Evolutionary conservation across 2,888 invertebrate species (phyloP), one percentile per base, ranked within the genome.

Genomic region (Sphecodes monilicornis): DNA sequence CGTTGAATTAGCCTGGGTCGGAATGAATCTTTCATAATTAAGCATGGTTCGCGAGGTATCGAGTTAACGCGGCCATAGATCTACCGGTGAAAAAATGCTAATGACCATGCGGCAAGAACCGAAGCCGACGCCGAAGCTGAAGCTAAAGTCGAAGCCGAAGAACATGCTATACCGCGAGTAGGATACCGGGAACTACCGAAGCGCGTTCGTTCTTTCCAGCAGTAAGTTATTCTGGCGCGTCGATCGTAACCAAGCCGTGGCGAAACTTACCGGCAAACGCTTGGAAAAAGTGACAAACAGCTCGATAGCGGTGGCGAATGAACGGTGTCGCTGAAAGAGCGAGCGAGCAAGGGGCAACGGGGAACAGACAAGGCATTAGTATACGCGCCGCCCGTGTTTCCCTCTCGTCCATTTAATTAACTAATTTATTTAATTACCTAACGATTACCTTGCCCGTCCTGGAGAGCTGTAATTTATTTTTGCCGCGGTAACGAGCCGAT

Each of bases 401-500:
- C 64, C 82, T 71, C 68, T 68, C 39, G 66, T 66, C 50, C 73
- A 68, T 84, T 84, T 84, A 82, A 84, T 84, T 84, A 82, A 82
- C 83, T 82, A 84, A 82, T 84, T 84, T 84, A 84, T 84, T 82
- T 84, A 84, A 84, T 84, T 84, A 73, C 83, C 74, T 77, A 77
- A 84, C 82, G 84, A 84, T 84, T 84, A 82, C 84, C 84, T 70
- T 70, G n/a, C 73, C n/a, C 50, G 77, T 64, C 18, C 32, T 77
- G 64, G 84, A n/a, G 76, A 77, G 70, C 73, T 82, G 73, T 82
- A 77, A 82, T 84, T 84, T 84, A 82, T 82, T 77, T 82, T 82
- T 64, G 54, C 77, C 70, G 69, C 36, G 69, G 69, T 74, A 82
- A 84, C 82, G 60, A 84, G 83, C 73, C 73, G 73, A 29, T 74